Conservation (phyloP, 2,888 invertebrate genomes). For the Petrolisthes cinctipes region DNA sequence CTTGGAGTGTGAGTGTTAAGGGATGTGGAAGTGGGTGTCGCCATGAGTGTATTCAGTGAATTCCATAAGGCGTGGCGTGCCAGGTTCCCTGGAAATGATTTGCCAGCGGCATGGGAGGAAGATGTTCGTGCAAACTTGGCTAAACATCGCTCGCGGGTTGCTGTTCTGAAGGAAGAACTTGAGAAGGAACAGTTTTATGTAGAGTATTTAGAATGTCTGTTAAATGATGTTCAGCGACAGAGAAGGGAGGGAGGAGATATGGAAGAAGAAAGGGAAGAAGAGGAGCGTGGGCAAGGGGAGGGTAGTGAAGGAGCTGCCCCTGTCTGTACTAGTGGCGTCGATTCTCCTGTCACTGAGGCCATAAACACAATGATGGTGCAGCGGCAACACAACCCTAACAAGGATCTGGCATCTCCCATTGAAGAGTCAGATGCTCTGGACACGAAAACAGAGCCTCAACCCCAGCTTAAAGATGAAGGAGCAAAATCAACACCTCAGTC, state of each 20-base stretch:
- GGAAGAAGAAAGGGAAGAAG: slow-evolving; percentile 45
- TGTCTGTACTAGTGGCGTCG: slow-evolving; percentile 33
- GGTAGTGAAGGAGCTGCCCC: slow-evolving; percentile 42
- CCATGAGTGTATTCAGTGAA: slow-evolving; percentile 84
- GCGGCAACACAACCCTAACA: slow-evolving; percentile 48
- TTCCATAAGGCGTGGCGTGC: slow-evolving; percentile 92
- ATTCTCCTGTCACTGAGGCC: slow-evolving; percentile 60
- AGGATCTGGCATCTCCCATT: slow-evolving; percentile 48
- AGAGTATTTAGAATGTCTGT: slow-evolving; percentile 85
- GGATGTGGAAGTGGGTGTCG: slow-evolving; percentile 51
- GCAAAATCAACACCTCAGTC: slow-evolving; percentile 37
- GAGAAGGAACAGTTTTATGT: slow-evolving; percentile 92
- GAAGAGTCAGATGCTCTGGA: not conserved
- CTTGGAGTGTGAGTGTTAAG: slow-evolving; percentile 43
- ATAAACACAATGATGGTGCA: slow-evolving; percentile 64
- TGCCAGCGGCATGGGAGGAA: slow-evolving; percentile 93
- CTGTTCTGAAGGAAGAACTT: slow-evolving; percentile 80
- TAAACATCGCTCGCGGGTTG: slow-evolving; percentile 89
- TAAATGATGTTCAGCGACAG: slow-evolving; percentile 88
- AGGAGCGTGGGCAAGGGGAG: slow-evolving; percentile 57
- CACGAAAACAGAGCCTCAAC: not conserved
- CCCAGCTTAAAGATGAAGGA: slow-evolving; percentile 28
- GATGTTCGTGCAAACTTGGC: slow-evolving; percentile 90
- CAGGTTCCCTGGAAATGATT: slow-evolving; percentile 89
- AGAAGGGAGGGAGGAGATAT: slow-evolving; percentile 70